A percentile compares a stretch with the other conserved stretches of the same genome.
These are phyloP conservation scores for Notocelia uddmanniana DNA, from an alignment of 2,888 invertebrate genomes.

Conservation along the genomic window DNA sequence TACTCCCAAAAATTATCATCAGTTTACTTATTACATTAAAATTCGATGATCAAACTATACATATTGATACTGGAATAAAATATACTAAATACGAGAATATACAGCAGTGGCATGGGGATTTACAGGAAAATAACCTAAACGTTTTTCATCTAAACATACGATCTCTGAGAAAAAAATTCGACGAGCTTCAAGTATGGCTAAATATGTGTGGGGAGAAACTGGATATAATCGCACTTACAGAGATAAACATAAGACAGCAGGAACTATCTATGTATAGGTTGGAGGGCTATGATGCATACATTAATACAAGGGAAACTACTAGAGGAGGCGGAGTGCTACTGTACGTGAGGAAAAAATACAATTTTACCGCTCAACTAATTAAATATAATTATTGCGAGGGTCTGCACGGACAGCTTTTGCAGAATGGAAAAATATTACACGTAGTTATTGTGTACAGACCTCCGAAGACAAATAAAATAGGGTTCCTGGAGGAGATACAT, in stretches of 20 bases:
- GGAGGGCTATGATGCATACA: background rate
- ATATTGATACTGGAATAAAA: background rate
- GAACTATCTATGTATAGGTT: constrained; percentile 1
- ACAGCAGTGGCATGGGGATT: background rate
- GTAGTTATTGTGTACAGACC: background rate
- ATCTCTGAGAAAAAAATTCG: constrained; percentile 7
- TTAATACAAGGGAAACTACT: background rate
- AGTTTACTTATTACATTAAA: background rate
- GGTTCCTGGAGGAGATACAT: background rate
- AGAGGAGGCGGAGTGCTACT: background rate
- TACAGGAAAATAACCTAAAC: background rate
- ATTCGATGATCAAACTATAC: background rate
- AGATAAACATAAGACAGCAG: constrained; percentile 1
- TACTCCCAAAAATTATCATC: background rate
- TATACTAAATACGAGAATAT: background rate
- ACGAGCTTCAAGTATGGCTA: background rate
- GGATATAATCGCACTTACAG: constrained; percentile 2
- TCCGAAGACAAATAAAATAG: constrained; percentile 5
- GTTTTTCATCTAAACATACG: constrained; percentile 5
- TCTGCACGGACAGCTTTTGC: background rate
- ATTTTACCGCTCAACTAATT: background rate
- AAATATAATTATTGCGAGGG: background rate
- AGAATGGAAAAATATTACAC: constrained; percentile 1
- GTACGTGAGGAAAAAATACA: background rate
- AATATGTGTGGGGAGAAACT: background rate